Conservation (phyloP, 2,888 invertebrate genomes). For the Boloria selene region DNA sequence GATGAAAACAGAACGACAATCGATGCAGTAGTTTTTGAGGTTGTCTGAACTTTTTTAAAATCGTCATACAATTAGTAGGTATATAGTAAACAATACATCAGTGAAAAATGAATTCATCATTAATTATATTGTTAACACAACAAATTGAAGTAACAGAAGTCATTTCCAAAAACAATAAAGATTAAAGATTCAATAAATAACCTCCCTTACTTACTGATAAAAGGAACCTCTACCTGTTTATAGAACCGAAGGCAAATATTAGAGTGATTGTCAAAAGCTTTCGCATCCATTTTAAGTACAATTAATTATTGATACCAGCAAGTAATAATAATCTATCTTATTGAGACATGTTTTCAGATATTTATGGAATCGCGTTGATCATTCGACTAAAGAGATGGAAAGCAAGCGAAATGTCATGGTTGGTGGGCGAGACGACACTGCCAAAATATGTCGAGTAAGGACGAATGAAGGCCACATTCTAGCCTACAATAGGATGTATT, state of each 20-base stretch:
- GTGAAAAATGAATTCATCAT: too few species aligned
- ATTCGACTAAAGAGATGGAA: slow-evolving; percentile 45
- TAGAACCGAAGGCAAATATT: slow-evolving; percentile 13
- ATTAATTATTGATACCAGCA: slow-evolving; percentile 19
- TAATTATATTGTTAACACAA: too few species aligned
- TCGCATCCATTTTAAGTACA: slow-evolving; percentile 20
- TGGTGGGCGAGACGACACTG: slow-evolving; percentile 55
- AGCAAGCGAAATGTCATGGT: slow-evolving; percentile 60
- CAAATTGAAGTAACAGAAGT: background rate
- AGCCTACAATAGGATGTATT: slow-evolving; percentile 8
- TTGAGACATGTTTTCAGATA: slow-evolving; percentile 8
- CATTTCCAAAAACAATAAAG: background rate
- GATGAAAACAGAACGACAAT: too few species aligned
- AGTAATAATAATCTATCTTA: slow-evolving; percentile 22
- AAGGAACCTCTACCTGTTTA: background rate
- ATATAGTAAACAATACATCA: too few species aligned
- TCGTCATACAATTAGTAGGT: too few species aligned
- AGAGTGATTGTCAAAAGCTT: slow-evolving; percentile 9
- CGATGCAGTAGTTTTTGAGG: too few species aligned
- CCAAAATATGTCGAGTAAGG: slow-evolving; percentile 67
- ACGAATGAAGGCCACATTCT: slow-evolving; percentile 70
- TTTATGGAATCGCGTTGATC: slow-evolving; percentile 9
- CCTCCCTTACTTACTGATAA: too few species aligned
- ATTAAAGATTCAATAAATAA: background rate
- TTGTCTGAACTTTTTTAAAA: too few species aligned